These are phyloP conservation scores for Gymnocephalus cernua DNA, from an alignment of 2,113 vertebrate species.

Conservation along the genomic window DNA sequence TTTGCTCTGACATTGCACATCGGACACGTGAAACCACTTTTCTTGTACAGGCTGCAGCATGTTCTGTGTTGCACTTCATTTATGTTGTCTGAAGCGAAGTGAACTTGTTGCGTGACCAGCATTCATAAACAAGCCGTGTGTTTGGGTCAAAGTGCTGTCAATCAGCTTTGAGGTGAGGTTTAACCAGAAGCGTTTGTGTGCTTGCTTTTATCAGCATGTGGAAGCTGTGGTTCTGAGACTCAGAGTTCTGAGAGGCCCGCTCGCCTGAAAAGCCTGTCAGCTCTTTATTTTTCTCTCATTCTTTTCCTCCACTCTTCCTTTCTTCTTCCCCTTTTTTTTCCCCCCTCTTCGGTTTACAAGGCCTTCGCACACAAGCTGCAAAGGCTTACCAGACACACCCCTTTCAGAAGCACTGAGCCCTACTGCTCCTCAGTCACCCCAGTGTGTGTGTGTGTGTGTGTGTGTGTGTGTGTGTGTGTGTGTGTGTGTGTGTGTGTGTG, in stretches of 20 bases:
- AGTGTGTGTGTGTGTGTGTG: conserved; percentile 31
- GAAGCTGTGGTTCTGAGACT: conserved; percentile 29
- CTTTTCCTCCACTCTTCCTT: conserved; percentile 29
- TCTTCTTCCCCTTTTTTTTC: conserved; percentile 16
- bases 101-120: conserved; percentile 28
- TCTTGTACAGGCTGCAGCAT: not conserved
- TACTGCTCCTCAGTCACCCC: conserved; percentile 60
- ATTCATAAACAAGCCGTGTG: conserved; percentile 23
- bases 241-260: conserved; percentile 51
- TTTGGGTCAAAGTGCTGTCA: conserved; percentile 36
- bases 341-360: conserved; percentile 59
- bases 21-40: not conserved
- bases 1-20: not conserved
- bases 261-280: conserved; percentile 60
- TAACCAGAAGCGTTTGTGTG: conserved; percentile 27
- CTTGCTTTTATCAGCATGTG: conserved; percentile 56
- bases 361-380: conserved; percentile 65
- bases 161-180: conserved; percentile 32
- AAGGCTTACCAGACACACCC: conserved; percentile 74
- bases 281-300: conserved; percentile 45
- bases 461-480: conserved; percentile 31
- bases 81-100: not conserved
- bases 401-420: conserved; percentile 66
- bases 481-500: conserved; percentile 27
- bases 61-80: not conserved